Evolutionary conservation across 2,888 invertebrate species (phyloP), one percentile per base, ranked within the genome.

Genomic region (Strigamia maritima): DNA sequence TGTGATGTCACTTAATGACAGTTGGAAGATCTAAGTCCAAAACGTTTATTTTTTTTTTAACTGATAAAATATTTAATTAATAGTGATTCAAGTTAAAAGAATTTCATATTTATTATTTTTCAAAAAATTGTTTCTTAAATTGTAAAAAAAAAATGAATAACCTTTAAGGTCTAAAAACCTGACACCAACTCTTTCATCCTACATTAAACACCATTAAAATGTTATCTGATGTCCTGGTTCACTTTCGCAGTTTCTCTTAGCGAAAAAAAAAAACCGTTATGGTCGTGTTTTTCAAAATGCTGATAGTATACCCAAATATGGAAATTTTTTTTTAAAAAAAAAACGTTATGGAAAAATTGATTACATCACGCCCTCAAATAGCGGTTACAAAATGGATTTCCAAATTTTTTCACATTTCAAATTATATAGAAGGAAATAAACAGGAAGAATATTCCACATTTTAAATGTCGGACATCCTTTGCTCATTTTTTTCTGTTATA

Each of bases 211-310:
- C 8, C 60, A n/a, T 60, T 60, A 19, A 49, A 6, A 19, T 19
- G 60, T 60, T 60, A 60, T 60, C 60, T 60, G 60, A 60, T 60
- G 60, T 22, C 60, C 60, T 60, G 60, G 60, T 60, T 60, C 60
- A 60, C 60, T 60, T 60, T 60, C 19, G 12, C 24, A 24, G 24
- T 60, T 60, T 60, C 60, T 19, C 24, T 19, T 24, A 1, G n/a
- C n/a, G n/a, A n/a, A 22, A 19, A 22, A 22, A 6, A 60, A 60
- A 60, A 16, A n/a, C 1, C 1, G n/a, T 44, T 44, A 60, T 19
- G 24, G 10, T 7, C 0, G 19, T 1, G n/a, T 19, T 24, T 60
- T 60, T 1, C 4, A 60, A 60, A 60, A 19, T 60, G 14, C 24
- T 2, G 2, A 60, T 10, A 19, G 24, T 60, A n/a, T 22, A 19